Base-by-base conservation (phyloP, 2,113 vertebrate genomes). In the Hyla sarda region DNA sequence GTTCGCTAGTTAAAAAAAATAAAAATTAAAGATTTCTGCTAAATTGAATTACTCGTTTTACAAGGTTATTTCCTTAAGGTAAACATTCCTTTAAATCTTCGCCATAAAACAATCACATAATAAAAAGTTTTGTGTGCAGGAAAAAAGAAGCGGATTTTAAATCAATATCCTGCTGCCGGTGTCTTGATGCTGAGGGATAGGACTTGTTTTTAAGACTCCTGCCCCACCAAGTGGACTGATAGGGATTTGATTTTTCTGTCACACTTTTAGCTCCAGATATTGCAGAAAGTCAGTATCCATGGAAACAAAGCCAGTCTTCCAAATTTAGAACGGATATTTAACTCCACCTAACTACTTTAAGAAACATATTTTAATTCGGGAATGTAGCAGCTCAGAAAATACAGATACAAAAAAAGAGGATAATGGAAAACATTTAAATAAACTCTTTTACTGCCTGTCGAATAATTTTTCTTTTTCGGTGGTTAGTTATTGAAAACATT, bases 171-270 rank as follows among this genome's bases (percentile, higher is more conserved):
- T 89, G 58, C 82, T 88, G 88, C 87, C 1, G 28, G 13, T 0
- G 17, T 56, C 16, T 71, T 7, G 28, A 30, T 19, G n/a, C 69
- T 87, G 62, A 82, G 65, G 67, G 37, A 73, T 72, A 79, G 73
- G 32, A 91, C 92, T 87, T 87, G 78, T 89, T 92, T 94, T 93
- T 94, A 86, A 93, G 95, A 90, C 95, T 97, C 92, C 95, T 95
- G 94, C 96, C 94, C 96, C 96, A 97, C 97, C 96, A 95, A 96
- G 96, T 97, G 96, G 96, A 94, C 95, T 95, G 89, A 93, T 89
- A 87, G 89, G 93, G 95, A 92, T 93, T 95, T 91, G 90, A 93
- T 89, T 92, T 92, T n/a, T 89, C 88, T 91, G 88, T 90, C 76
- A 88, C 85, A 89, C 83, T 52, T 87, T 87, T 90, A 89, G 89